Evolutionary conservation across 2,797 vertebrate genomes (phyloP).

Genomic region (Myripristis jacobus): DNA sequence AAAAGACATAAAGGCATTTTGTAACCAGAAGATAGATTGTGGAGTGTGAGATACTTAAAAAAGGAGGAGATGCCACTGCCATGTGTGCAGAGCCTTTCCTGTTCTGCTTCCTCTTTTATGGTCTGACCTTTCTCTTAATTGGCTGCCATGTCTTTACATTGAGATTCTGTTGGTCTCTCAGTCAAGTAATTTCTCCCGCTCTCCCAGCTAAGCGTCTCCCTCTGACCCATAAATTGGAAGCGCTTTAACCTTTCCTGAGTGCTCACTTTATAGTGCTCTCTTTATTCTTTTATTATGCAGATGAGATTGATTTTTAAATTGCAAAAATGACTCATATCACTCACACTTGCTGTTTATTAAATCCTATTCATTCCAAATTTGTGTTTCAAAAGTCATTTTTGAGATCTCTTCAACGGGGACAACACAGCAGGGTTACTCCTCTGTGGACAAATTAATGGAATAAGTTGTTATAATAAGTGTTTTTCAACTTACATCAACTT

Average conservation of each 20-base stretch:
- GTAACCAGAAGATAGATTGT: slow-evolving; percentile 47
- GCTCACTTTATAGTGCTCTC: slow-evolving; percentile 77
- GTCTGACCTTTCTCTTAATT: slow-evolving; percentile 85
- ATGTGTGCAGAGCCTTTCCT: slow-evolving; percentile 64
- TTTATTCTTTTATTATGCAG: slow-evolving; percentile 82
- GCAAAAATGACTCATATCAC: slow-evolving; percentile 66
- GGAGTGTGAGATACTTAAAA: slow-evolving; percentile 61
- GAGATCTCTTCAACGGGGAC: background rate
- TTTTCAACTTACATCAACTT: background rate
- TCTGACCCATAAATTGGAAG: slow-evolving; percentile 82
- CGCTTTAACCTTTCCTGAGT: slow-evolving; percentile 83
- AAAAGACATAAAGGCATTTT: slow-evolving; percentile 72
- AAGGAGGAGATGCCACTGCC: slow-evolving; percentile 55
- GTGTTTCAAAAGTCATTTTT: slow-evolving; percentile 29
- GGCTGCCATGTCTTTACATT: slow-evolving; percentile 81
- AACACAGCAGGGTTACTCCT: slow-evolving; percentile 5
- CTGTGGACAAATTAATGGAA: background rate
- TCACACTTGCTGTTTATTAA: slow-evolving; percentile 50
- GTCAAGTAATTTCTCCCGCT: slow-evolving; percentile 72
- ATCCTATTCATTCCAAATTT: slow-evolving; percentile 30
- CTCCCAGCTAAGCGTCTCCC: slow-evolving; percentile 72
- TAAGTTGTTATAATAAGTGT: too few species aligned
- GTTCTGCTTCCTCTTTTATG: slow-evolving; percentile 75
- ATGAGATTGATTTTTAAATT: slow-evolving; percentile 72
- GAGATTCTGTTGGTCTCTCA: slow-evolving; percentile 78